A percentile compares a stretch with the other conserved stretches of the same genome.
phyloP scores from a whole-genome alignment of 2,888 invertebrate species.

The Orchestes rusci region DNA sequence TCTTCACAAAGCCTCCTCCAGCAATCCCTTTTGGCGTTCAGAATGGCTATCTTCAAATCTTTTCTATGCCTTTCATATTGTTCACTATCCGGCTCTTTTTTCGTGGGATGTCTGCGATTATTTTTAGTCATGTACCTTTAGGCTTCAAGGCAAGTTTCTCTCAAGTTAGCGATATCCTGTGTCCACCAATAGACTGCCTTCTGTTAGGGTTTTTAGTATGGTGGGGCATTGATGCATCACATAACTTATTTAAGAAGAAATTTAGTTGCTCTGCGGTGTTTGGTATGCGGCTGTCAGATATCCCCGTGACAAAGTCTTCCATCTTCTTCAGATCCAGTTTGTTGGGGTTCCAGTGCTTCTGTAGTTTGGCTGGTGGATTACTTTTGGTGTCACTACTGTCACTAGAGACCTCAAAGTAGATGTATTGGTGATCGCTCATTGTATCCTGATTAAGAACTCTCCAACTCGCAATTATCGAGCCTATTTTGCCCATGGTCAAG shows the following conservation, averaged over 20 bases:
- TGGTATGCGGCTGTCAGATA: neutral
- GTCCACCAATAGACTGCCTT: neutral
- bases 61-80: too few species aligned
- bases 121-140: neutral
- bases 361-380: neutral
- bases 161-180: neutral
- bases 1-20: neutral
- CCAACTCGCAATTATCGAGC: neutral
- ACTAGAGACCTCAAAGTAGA: slow-evolving; percentile 1
- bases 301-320: neutral
- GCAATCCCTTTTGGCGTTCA: neutral
- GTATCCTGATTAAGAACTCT: neutral
- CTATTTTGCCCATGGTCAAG: neutral
- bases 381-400: too few species aligned
- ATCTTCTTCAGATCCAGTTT: neutral
- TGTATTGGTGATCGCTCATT: too few species aligned
- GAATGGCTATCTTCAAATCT: too few species aligned
- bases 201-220: neutral
- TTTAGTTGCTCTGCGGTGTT: neutral
- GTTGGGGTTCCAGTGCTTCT: neutral
- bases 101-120: neutral
- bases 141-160: neutral
- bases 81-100: too few species aligned
- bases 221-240: too few species aligned
- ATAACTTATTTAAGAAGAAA: neutral